Evolutionary conservation across 2,113 vertebrate species (phyloP).

Genomic region (Pterophyllum scalare): DNA sequence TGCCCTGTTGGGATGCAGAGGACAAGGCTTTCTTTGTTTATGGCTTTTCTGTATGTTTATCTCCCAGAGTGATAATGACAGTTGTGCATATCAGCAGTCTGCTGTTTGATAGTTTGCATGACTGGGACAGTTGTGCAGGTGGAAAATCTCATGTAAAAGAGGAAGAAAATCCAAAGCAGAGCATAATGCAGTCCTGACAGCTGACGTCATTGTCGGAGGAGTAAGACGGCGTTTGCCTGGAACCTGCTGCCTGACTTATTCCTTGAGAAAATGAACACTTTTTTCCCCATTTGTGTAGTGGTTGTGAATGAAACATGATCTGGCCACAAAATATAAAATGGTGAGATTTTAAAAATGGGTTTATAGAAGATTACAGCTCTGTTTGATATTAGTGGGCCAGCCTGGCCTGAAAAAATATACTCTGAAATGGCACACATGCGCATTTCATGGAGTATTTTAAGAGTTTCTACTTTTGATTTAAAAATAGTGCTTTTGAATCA

Average conservation of each 20-base stretch:
- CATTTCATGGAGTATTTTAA: not conserved
- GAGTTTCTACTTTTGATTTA: not conserved
- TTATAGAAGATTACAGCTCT: not conserved
- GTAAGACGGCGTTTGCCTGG: not conserved
- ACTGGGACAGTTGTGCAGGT: not conserved
- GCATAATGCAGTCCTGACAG: not conserved
- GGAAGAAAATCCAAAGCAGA: not conserved
- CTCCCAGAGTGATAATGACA: not conserved
- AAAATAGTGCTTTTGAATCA: not conserved
- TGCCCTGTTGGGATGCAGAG: slow-evolving; percentile 34
- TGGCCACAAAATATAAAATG: not conserved
- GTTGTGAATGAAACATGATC: not conserved
- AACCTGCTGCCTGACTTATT: not conserved
- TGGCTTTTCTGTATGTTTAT: slow-evolving; percentile 15
- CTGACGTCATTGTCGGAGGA: not conserved
- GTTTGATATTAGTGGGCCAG: not conserved
- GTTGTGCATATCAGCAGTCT: not conserved
- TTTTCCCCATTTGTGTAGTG: not conserved
- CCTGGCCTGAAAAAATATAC: not conserved
- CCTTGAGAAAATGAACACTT: not conserved
- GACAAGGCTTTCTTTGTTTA: slow-evolving; percentile 42
- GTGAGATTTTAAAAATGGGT: not conserved
- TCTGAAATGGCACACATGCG: not conserved
- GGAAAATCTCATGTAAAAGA: not conserved
- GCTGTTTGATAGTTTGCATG: not conserved